Evolutionary conservation across 2,888 invertebrate genomes (phyloP).

Genomic region (Chironomus tentans): DNA sequence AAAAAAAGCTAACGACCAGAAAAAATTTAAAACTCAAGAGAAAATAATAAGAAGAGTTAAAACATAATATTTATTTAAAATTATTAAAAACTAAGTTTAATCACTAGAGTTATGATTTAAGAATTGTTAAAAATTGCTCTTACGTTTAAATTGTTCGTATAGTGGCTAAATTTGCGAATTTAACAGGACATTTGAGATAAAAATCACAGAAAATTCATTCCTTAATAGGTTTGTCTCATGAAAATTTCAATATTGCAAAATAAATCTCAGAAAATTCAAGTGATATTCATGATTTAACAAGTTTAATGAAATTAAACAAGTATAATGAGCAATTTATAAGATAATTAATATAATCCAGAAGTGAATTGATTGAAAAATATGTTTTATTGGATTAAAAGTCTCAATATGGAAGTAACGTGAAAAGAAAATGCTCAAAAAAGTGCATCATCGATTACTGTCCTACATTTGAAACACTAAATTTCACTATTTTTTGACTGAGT

Average conservation of each 20-base stretch:
- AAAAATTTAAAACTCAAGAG: background rate
- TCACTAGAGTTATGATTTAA: slow-evolving; percentile 10
- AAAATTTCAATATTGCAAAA: too few relatives aligned
- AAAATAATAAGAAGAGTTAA: background rate
- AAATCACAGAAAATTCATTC: background rate
- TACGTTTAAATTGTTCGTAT: slow-evolving; percentile 11
- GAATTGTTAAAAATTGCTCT: slow-evolving; percentile 21
- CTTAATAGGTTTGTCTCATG: background rate
- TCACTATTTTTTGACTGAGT: too few relatives aligned
- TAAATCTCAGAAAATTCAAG: too few relatives aligned
- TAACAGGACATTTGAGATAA: background rate
- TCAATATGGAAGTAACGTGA: background rate
- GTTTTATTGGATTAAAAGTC: background rate
- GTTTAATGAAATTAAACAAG: too few relatives aligned
- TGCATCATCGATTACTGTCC: background rate
- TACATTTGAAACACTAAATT: background rate
- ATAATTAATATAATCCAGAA: background rate
- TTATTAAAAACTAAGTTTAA: background rate
- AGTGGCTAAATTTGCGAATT: slow-evolving; percentile 8
- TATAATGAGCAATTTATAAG: too few relatives aligned
- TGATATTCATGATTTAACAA: too few relatives aligned
- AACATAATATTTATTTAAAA: background rate
- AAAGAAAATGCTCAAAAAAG: background rate
- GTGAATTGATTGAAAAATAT: background rate
- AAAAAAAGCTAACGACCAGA: too few relatives aligned